These are phyloP conservation scores for Cetoscarus ocellatus DNA, from an alignment of 2,797 vertebrate species.

Conservation along the genomic window DNA sequence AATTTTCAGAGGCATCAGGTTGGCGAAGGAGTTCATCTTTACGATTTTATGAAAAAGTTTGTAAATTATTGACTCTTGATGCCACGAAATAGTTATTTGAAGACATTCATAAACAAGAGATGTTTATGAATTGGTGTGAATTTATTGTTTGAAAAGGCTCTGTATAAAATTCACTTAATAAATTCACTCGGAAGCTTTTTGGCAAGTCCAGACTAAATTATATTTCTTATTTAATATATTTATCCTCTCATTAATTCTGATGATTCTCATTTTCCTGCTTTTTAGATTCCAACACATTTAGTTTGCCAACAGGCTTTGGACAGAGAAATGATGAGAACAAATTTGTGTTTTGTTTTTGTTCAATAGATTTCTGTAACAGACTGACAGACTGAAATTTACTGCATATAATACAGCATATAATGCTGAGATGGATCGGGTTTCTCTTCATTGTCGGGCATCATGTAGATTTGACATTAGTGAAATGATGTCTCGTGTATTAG, in stretches of 20 bases:
- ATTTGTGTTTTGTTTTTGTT: neutral
- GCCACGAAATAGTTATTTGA: no score
- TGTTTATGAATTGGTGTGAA: neutral
- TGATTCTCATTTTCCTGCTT: neutral
- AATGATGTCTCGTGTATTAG: conserved; percentile 31
- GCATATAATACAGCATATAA: no score
- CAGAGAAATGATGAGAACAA: neutral
- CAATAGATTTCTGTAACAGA: neutral
- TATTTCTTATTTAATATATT: neutral
- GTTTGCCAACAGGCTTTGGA: neutral
- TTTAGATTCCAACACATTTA: neutral
- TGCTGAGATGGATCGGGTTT: conserved; percentile 2
- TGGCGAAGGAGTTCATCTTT: no score
- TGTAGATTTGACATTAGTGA: conserved; percentile 46
- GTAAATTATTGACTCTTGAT: no score
- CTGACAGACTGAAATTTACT: no score
- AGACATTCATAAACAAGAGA: neutral
- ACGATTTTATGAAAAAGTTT: no score
- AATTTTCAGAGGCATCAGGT: no score
- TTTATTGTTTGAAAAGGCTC: neutral
- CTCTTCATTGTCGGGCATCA: conserved; percentile 25
- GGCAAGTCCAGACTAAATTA: neutral
- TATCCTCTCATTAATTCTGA: conserved; percentile 3
- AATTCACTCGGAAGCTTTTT: neutral
- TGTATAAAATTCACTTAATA: neutral